These are phyloP conservation scores for Hydra vulgaris DNA, from an alignment of 30 jellyfish, hydroid and myxozoan genomes.

Conservation along the genomic window DNA sequence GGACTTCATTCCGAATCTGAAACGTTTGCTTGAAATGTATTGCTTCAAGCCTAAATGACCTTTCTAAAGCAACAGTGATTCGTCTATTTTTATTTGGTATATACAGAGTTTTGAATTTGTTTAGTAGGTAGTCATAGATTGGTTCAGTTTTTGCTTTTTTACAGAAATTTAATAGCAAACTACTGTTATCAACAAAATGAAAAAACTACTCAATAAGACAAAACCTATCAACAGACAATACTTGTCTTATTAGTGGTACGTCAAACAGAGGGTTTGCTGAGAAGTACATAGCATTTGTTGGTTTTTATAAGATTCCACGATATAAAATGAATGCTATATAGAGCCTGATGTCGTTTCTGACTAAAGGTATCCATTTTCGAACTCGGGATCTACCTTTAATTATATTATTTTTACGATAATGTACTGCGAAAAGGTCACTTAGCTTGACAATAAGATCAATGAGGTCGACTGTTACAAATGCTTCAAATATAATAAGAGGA, in stretches of 20 bases:
- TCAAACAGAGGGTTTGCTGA: no score
- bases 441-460: background rate
- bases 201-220: background rate
- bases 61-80: slow-evolving; percentile 2
- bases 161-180: background rate
- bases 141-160: slow-evolving; percentile 1
- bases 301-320: no score
- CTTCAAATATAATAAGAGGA: slow-evolving; percentile 2
- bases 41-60: slow-evolving; percentile 3
- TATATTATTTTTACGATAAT: background rate
- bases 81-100: background rate
- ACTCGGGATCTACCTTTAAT: background rate
- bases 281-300: no score
- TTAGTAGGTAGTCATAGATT: background rate
- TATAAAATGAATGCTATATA: no score
- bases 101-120: no score
- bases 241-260: background rate
- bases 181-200: background rate
- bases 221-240: background rate
- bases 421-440: slow-evolving; percentile 2
- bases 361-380: background rate
- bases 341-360: no score
- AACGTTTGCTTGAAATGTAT: slow-evolving; percentile 3
- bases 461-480: background rate
- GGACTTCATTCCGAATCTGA: background rate